phyloP scores from a whole-genome alignment of 2,113 vertebrate genomes.

The Gallinago paraguaiae region DNA sequence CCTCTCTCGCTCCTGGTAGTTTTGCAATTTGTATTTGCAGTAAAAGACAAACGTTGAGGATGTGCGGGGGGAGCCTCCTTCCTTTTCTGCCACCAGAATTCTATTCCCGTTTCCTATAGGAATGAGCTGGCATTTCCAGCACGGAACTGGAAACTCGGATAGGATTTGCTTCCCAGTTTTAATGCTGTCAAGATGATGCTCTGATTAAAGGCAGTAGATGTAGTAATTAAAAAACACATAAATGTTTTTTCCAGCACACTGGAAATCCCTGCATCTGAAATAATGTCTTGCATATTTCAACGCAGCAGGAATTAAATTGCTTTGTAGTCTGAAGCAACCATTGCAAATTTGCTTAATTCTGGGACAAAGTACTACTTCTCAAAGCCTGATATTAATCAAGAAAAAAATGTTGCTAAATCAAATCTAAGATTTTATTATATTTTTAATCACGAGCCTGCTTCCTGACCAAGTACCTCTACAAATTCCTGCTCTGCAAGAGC shows the following conservation, averaged over 20 bases:
- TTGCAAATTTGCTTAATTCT: not conserved
- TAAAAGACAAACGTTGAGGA: not conserved
- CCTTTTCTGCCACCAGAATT: not conserved
- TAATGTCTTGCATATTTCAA: not conserved
- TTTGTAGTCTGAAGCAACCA: not conserved
- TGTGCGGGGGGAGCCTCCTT: no score
- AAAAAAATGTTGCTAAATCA: not conserved
- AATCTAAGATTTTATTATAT: not conserved
- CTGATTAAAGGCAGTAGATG: not conserved
- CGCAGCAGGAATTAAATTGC: not conserved
- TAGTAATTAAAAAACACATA: not conserved
- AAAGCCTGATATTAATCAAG: not conserved
- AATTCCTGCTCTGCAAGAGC: not conserved
- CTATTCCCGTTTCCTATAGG: not conserved
- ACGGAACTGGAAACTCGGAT: not conserved
- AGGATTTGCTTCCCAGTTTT: not conserved
- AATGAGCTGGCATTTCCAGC: not conserved
- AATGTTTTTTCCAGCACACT: not conserved
- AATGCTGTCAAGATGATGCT: not conserved
- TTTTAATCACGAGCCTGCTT: not conserved
- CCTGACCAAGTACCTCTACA: not conserved
- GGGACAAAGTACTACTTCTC: not conserved
- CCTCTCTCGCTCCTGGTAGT: constrained; percentile 9
- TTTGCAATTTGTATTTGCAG: not conserved
- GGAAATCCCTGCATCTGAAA: not conserved